Base-by-base conservation (phyloP, 2,888 invertebrate species). In the Drosophila emarginata region DNA sequence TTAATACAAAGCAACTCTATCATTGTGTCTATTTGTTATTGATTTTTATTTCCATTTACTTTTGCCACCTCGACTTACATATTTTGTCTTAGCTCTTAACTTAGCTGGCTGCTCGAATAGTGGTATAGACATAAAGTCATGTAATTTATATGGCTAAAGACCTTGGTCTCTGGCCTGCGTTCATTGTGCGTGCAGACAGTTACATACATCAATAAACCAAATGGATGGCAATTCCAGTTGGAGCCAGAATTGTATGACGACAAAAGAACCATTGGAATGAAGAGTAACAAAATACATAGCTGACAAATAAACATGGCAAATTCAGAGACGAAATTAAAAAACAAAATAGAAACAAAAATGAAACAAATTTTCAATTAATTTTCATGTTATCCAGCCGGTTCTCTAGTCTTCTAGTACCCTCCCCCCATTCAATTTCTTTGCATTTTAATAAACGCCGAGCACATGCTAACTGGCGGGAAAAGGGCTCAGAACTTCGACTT, bases 361-460 rank as follows among this genome's bases (percentile, higher is more conserved):
- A 40, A 68, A 72, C 74, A 81, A 79, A 78, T 84, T 81, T 84
- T 81, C 82, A 81, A 81, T 81, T 81, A 81, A 79, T 79, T 81
- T 73, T 70, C 78, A 64, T 74, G 76, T 60, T 61, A 1, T 11
- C n/a, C 37, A 37, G 12, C n/a, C n/a, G 12, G 37, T n/a, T n/a
- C 12, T 37, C n/a, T 32, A 32, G 32, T 32, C 5, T 1, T 5
- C 14, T n/a, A 4, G 12, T 3, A 4, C 3, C 1, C 39, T 4
- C 12, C 4, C 3, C 9, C 50, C 68, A 54, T 69, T 64, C 67
- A 40, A 59, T 23, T 57, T 51, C 56, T 72, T 63, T 83, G 84
- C 71, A 77, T 77, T 81, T 80, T 76, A 80, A 84, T 81, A 80
- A 79, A 69, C 67, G 80, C 67, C 67, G 68, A 72, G 72, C 84